Evolutionary conservation across 2,888 invertebrate species (phyloP), one percentile per base, ranked within the genome.

Genomic region (Pachydiplax longipennis): DNA sequence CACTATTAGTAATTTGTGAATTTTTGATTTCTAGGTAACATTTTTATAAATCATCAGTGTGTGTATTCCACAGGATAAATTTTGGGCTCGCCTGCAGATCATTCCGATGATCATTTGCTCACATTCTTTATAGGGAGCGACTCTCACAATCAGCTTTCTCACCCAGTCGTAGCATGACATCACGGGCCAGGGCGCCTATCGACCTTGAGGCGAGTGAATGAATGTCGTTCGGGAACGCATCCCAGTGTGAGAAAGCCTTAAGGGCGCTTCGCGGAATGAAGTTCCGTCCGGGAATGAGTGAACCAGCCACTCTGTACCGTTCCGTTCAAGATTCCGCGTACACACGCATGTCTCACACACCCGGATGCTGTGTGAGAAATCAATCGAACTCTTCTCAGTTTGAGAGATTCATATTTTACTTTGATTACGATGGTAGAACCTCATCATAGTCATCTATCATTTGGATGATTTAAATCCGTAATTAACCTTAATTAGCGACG

Each of bases 171-270:
- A 37, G 80, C 81, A 44, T 81, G 81, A 81, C 81, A 81, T 81
- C 81, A 81, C 81, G 81, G 80, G 35, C 80, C 35, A 80, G 80
- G 80, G 81, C 35, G 40, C 81, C 81, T 35, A 81, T 81, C 81
- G 81, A n/a, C 81, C 81, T 81, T 81, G 81, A 44, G 81, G 40
- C 81, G 81, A 44, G 40, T 81, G 81, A 81, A 81, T 81, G 81
- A 81, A 81, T 81, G 81, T 40, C 81, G 73, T 73, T 15, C 73
- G 73, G 65, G 65, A 61, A 61, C n/a, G 61, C 65, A 65, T 65
- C 65, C 65, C 73, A 31, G 73, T 31, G 73, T n/a, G 73, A 31
- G 31, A 31, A 73, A 73, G n/a, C 37, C 37, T 37, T 37, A 37
- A 37, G 65, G 22, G 65, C 65, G 65, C 65, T 65, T 22, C 80